Base-by-base conservation (phyloP, 2,888 invertebrate species). In the Sympetrum striolatum region DNA sequence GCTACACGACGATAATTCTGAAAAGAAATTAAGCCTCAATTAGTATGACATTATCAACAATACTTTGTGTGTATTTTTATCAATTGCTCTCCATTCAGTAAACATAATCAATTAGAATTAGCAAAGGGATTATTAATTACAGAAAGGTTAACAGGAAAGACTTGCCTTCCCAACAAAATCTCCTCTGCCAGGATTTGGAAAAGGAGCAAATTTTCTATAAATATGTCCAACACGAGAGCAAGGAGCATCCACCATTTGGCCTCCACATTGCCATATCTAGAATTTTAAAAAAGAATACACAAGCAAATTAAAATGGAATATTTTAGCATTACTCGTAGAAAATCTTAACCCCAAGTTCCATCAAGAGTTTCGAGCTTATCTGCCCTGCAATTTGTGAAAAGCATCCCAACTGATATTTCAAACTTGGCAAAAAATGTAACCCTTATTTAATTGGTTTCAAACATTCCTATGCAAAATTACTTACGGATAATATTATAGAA, bases 201-300 rank as follows among this genome's bases (percentile, higher is more conserved):
- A 98, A 0, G 97, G 97, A 12, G 97, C 97, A 93, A 96, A 97
- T 93, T 98, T 98, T 81, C 98, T 95, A 93, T 98, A 98, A 92
- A 98, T 96, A 93, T 99, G 98, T 0, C 98, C 98, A 22, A 99
- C 97, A 92, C 98, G 95, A 0, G 98, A 98, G 93, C 98, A 99
- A 2, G 98, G 98, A 22, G 98, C 97, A 94, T 99, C 98, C 91
- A 97, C 95, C 97, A 99, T 96, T 92, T 96, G 95, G 0, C 98
- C 98, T n/a, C 98, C 98, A 93, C 98, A 99, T 94, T 98, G 98
- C 98, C 99, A 99, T 90, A 98, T 96, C 95, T 95, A 91, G 12
- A 91, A 92, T 44, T 81, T 86, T 81, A 35, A 60, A 86, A 5
- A 15, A 22, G 22, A 3, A 80, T 80, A 15, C 15, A 80, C 8